Conservation (phyloP, 2,888 invertebrate genomes). For the Mythimna lalbum region DNA sequence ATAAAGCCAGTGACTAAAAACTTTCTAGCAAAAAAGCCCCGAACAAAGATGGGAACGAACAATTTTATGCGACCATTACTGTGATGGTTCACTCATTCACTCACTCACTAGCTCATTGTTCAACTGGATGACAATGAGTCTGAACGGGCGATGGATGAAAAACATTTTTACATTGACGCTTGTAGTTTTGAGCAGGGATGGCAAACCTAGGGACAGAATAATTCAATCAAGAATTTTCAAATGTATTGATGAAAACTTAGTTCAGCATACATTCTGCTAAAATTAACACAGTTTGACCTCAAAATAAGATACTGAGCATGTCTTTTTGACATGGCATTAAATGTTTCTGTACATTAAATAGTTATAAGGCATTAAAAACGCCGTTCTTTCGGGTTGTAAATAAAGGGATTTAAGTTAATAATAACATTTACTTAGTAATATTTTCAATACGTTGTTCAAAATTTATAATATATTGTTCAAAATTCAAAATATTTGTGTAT, state of each 20-base stretch:
- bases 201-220: background rate
- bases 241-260: too few relatives aligned
- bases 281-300: too few relatives aligned
- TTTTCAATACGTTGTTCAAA: too few relatives aligned
- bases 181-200: slow-evolving; percentile 29
- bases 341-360: too few relatives aligned
- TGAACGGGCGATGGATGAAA: slow-evolving; percentile 48
- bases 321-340: too few relatives aligned
- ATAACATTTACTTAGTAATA: too few relatives aligned
- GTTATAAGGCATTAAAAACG: too few relatives aligned
- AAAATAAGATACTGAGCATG: too few relatives aligned
- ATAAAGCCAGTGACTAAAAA: background rate
- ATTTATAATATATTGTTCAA: too few relatives aligned
- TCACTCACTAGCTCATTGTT: slow-evolving; percentile 67
- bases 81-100: slow-evolving; percentile 51
- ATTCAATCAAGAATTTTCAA: background rate
- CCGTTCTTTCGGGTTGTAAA: too few relatives aligned
- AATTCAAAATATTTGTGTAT: too few relatives aligned
- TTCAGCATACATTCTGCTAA: too few relatives aligned
- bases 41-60: slow-evolving; percentile 42
- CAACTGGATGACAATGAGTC: slow-evolving; percentile 61
- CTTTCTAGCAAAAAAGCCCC: slow-evolving; percentile 8
- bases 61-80: slow-evolving; percentile 65
- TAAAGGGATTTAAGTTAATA: background rate
- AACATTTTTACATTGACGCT: slow-evolving; percentile 50